phyloP scores from a whole-genome alignment of 2,113 vertebrate genomes.

The Riparia riparia region DNA sequence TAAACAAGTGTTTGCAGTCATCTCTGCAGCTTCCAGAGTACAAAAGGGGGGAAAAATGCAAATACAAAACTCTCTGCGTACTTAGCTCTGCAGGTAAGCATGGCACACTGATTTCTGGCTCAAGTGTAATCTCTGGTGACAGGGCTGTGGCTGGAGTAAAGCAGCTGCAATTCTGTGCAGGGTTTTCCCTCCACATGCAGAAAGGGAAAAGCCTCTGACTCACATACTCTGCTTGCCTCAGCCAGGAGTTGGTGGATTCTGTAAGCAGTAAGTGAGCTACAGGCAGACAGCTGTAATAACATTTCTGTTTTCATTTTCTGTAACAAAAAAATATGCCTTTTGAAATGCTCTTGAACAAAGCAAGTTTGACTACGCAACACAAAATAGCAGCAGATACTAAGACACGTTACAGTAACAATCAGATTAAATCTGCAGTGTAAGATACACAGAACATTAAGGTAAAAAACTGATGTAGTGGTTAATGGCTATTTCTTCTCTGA shows the following conservation, averaged over 20 bases:
- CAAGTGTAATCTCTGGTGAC: background rate
- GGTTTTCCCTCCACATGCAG: background rate
- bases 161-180: background rate
- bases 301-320: conserved; percentile 22
- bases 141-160: background rate
- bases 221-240: background rate
- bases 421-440: background rate
- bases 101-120: background rate
- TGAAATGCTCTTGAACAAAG: conserved; percentile 4
- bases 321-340: background rate
- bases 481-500: conserved; percentile 12
- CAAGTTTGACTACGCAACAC: background rate
- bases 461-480: conserved; percentile 22
- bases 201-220: conserved; percentile 13
- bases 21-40: background rate
- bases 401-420: background rate
- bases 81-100: background rate
- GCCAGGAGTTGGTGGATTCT: background rate
- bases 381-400: conserved; percentile 18
- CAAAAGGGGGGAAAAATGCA: accelerated
- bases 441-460: background rate
- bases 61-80: background rate
- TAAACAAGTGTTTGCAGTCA: background rate
- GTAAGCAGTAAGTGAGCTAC: background rate
- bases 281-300: conserved; percentile 3